These are phyloP conservation scores for Lymantria monacha DNA, from an alignment of 2,888 invertebrate species.

Conservation along the genomic window DNA sequence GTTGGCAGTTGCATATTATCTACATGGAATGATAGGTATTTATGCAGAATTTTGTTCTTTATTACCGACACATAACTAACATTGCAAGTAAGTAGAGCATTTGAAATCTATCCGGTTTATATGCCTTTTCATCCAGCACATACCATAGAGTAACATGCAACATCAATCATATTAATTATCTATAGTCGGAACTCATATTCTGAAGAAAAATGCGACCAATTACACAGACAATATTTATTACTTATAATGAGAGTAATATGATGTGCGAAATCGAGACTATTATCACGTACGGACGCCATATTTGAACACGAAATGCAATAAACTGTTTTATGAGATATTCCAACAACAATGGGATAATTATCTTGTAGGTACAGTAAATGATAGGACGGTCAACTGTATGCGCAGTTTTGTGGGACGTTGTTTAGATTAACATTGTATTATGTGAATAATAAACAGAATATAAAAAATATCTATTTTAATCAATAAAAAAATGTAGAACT, in stretches of 20 bases:
- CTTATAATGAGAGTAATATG: slow-evolving; percentile 5
- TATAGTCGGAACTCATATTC: background rate
- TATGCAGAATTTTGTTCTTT: too few species aligned
- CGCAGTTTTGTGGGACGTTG: too few species aligned
- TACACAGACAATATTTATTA: slow-evolving; percentile 12
- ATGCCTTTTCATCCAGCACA: slow-evolving; percentile 1
- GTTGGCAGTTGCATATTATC: too few species aligned
- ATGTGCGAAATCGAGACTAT: slow-evolving; percentile 18
- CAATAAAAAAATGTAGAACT: too few species aligned
- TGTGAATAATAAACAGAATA: too few species aligned
- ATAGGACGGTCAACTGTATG: too few species aligned
- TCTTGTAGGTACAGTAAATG: slow-evolving; percentile 5
- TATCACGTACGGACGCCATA: slow-evolving; percentile 16
- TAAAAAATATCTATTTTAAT: too few species aligned
- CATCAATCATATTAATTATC: slow-evolving; percentile 5
- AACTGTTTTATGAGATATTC: slow-evolving; percentile 14
- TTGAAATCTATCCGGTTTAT: background rate
- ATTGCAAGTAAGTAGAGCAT: background rate
- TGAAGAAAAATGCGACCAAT: slow-evolving; percentile 4
- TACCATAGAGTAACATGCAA: slow-evolving; percentile 8
- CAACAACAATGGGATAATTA: slow-evolving; percentile 23
- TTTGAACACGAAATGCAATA: slow-evolving; percentile 20
- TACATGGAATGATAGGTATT: too few species aligned
- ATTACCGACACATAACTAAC: too few species aligned
- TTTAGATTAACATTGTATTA: too few species aligned